Evolutionary conservation across 2,797 vertebrate species (phyloP), one percentile per base, ranked within the genome.

Genomic region (Chaunax sp.): DNA sequence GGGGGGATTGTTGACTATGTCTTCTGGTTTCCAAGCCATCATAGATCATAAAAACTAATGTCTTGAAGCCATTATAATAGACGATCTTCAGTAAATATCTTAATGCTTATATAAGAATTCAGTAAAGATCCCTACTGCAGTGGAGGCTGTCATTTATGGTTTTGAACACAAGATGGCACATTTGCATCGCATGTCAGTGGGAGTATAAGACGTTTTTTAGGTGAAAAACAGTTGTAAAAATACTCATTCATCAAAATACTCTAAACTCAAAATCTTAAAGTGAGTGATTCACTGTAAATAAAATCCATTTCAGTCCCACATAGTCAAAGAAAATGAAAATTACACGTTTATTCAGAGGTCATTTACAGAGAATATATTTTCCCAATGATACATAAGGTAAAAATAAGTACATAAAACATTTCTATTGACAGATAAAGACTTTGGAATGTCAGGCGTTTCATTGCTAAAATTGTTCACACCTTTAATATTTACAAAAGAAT

Each of bases 341-440:
- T 52, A 64, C 72, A 59, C 74, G 78, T 92, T 89, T 89, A 90
- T 88, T 88, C 64, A 84, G 79, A 80, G 49, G 51, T 69, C 50
- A 82, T 90, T 80, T 80, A 89, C 84, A 90, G 78, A 69, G 76
- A 85, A 89, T 85, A 89, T 87, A 86, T n/a, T 74, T 85, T 80
- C 77, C 83, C 80, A 81, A 22, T 82, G 54, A 79, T 86, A 87
- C 87, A 87, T 80, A 83, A 80, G 66, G 85, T 87, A 87, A 85
- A 92, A 91, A 91, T 83, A 90, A 79, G 84, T 82, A 89, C 85
- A 89, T 86, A 86, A 89, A 87, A 90, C 85, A 79, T 82, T 86
- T 86, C 64, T 87, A 78, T 82, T 63, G 75, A 84, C 79, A 87
- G 67, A 73, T 86, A 82, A 78, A 89, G 79, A 87, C 83, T 89